A percentile compares a stretch with the other conserved stretches of the same genome.
Conservation (phyloP, 2,113 vertebrate species). For the Tenrec ecaudatus region DNA sequence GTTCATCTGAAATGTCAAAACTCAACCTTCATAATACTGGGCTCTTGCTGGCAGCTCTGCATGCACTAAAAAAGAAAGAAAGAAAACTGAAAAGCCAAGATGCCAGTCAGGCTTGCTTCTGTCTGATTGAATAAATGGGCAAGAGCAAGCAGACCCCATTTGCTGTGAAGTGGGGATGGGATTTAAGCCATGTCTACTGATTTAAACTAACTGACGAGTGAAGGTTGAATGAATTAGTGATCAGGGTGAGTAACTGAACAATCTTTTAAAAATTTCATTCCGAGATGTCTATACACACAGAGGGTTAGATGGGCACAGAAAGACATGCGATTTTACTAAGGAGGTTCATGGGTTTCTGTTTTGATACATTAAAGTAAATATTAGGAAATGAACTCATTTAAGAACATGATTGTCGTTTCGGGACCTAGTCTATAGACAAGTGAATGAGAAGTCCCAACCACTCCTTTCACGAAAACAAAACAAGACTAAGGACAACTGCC, state of each 20-base stretch:
- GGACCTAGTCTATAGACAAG: not conserved
- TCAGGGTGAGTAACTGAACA: constrained; percentile 71
- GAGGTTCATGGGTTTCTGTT: constrained; percentile 34
- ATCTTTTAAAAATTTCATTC: constrained; percentile 71
- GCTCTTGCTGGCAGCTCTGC: constrained; percentile 5
- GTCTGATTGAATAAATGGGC: constrained; percentile 55
- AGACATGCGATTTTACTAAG: constrained; percentile 5
- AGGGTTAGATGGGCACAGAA: constrained; percentile 36
- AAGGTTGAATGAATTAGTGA: constrained; percentile 55
- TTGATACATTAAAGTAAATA: constrained; percentile 55
- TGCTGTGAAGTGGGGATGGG: not conserved
- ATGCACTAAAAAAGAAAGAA: too few relatives aligned
- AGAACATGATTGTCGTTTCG: not conserved
- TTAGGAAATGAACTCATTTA: not conserved
- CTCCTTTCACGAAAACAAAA: not conserved
- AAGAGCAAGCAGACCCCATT: constrained; percentile 61
- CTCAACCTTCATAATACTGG: constrained; percentile 60
- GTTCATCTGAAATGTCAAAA: constrained; percentile 75
- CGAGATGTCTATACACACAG: constrained; percentile 24
- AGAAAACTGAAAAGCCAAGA: constrained; percentile 47
- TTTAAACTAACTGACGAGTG: constrained; percentile 59
- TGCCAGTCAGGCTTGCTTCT: constrained; percentile 59
- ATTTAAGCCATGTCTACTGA: constrained; percentile 55
- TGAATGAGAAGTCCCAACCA: not conserved
- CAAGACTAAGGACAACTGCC: not conserved